phyloP scores from a whole-genome alignment of 2,113 vertebrate genomes.

The Chloropsis hardwickii region DNA sequence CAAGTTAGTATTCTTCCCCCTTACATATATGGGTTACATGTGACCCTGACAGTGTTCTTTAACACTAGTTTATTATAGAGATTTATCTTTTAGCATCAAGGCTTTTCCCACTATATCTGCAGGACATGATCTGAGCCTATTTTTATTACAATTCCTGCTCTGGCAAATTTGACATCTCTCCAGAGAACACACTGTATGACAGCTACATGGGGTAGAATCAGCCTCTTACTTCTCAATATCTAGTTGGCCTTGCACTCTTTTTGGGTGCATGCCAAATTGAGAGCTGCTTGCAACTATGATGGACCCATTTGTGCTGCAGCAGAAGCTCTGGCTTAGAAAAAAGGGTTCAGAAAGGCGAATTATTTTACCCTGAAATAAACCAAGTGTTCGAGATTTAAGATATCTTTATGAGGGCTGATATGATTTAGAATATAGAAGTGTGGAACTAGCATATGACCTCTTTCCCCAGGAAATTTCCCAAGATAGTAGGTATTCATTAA shows the following conservation, averaged over 20 bases:
- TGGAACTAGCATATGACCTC: neutral
- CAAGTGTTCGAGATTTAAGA: neutral
- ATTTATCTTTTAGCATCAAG: neutral
- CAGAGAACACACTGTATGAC: slow-evolving; percentile 46
- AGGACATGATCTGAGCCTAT: slow-evolving; percentile 23
- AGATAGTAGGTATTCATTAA: neutral
- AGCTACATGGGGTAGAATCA: slow-evolving; percentile 42
- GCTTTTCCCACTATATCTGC: neutral
- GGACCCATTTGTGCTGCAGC: neutral
- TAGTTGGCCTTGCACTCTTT: neutral
- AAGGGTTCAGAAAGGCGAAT: neutral
- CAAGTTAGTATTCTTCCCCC: neutral
- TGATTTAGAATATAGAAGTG: neutral
- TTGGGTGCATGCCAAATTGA: neutral
- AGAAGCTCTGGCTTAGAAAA: neutral
- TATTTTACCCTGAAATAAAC: neutral
- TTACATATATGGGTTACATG: neutral
- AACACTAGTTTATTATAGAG: neutral
- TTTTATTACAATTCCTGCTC: slow-evolving; percentile 30
- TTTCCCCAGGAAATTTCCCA: neutral
- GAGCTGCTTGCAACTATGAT: neutral
- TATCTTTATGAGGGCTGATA: neutral
- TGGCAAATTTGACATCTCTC: slow-evolving; percentile 30
- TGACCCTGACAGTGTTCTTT: neutral
- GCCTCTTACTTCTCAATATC: neutral